Evolutionary conservation across 92 coral and sea anemone genomes (phyloP), one percentile per base, ranked within the genome.

Genomic region (Porites divaricata): DNA sequence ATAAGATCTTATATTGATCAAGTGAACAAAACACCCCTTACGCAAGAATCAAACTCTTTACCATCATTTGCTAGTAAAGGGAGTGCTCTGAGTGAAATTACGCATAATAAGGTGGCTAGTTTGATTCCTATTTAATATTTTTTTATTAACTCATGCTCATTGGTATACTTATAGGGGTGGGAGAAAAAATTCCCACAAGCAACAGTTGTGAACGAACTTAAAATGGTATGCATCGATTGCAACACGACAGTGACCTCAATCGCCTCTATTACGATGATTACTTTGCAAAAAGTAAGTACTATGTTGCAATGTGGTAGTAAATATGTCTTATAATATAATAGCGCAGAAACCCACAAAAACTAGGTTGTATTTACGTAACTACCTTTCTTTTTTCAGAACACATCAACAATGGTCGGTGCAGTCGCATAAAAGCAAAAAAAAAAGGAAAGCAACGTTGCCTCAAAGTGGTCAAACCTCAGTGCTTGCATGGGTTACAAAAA

Each of bases 241-340:
- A 63, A 77, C 48, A 64, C 81, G 20, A 19, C 24, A 0, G 72
- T 77, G 8, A 77, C 72, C 81, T 49, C 45, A 77, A 63, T 20
- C 45, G 71, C 7, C 63, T 77, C 28, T 77, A 77, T 69, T 77
- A 63, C 63, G 48, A 63, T 21, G 63, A 77, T 77, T 77, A 77
- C 57, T 77, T 77, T 77, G 71, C 63, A 56, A 63, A 77, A 77
- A 63, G 70, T 63, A 76, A 62, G 81, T 28, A 28, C 35, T 28
- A 28, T 28, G 35, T 76, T 62, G 17, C 14, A 21, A 0, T 11
- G 35, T 28, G 35, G 35, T 28, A 28, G 35, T 28, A 28, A 28
- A n/a, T 35, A 35, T 35, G 45, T 35, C 45, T 35, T 35, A 35
- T 35, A 35, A 35, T 35, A 35, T 53, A 9, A 53, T 11, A 53